Evolutionary conservation across 2,888 invertebrate genomes (phyloP).

Genomic region (Luperina nickerlii): DNA sequence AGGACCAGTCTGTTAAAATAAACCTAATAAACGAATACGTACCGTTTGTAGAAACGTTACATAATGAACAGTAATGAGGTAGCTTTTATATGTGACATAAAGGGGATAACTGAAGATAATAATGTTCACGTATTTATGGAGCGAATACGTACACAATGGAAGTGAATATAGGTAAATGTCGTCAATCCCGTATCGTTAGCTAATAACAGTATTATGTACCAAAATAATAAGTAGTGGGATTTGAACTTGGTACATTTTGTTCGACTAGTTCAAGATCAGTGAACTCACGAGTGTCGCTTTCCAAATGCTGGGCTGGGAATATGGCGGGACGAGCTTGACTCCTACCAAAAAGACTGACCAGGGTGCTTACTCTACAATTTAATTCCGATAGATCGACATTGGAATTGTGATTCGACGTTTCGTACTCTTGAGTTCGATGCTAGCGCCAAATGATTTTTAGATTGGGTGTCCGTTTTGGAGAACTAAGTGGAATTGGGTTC

Average conservation of each 20-base stretch:
- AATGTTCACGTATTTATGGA: constrained; percentile 25
- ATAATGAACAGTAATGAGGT: constrained; percentile 57
- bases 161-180: constrained; percentile 16
- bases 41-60: constrained; percentile 45
- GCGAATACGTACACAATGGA: constrained; percentile 12
- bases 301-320: not conserved
- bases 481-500: too few species aligned
- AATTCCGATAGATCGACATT: too few species aligned
- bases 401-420: too few species aligned
- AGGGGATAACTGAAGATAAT: constrained; percentile 34
- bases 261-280: constrained; percentile 35
- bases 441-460: too few species aligned
- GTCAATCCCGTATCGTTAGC: constrained; percentile 14
- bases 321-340: not conserved
- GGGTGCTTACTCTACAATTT: too few species aligned
- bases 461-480: too few species aligned
- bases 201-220: constrained; percentile 23
- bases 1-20: constrained; percentile 63
- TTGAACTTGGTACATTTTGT: constrained; percentile 17
- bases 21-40: constrained; percentile 54
- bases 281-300: constrained; percentile 21
- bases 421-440: too few species aligned
- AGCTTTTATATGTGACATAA: constrained; percentile 44
- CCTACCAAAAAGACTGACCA: too few species aligned
- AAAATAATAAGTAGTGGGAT: constrained; percentile 3